Evolutionary conservation across 2,113 vertebrate genomes (phyloP), one percentile per base, ranked within the genome.

Genomic region (Lophius piscatorius): DNA sequence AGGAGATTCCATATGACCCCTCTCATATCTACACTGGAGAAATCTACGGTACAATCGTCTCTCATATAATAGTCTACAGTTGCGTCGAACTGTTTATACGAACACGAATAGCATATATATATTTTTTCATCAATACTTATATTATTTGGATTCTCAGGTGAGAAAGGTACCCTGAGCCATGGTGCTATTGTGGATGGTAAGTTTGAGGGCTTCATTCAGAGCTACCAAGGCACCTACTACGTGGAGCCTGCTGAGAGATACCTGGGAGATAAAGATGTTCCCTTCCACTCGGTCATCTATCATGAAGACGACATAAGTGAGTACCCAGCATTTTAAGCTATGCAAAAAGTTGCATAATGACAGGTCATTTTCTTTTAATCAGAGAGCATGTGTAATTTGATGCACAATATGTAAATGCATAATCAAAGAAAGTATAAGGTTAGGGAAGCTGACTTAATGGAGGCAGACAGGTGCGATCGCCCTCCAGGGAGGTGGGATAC

Each of bases 241-340:
- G 90, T 99, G 82, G 97, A 99, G 75, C 97, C 96, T 58, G 88
- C 89, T 2, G 96, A 96, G 79, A 91, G 97, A 92, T 98, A 98
- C 73, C 89, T 98, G 87, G 92, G 92, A 85, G 94, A 89, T 65
- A 92, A 90, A 84, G 89, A 91, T 22, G 90, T 97, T 31, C 95
- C 96, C 1, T 99, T 96, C 87, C 97, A 99, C 57, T 99, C 97
- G 11, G 95, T 99, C 85, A 99, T 99, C 85, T 99, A 99, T 89
- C 97, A 99, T 26, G 97, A 98, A 89, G 95, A 98, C 74, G 95
- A 99, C 90, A 96, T 99, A 70, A 88, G 97, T 98, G 89, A 98
- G 96, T 95, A 67, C 50, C 28, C 7, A 35, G 20, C 42, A 57
- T 20, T 40, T 8, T 12, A 21, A 36, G 11, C 22, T 10, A 34